Conservation (phyloP, 2,113 vertebrate species). For the Dryoscopus gambensis region DNA sequence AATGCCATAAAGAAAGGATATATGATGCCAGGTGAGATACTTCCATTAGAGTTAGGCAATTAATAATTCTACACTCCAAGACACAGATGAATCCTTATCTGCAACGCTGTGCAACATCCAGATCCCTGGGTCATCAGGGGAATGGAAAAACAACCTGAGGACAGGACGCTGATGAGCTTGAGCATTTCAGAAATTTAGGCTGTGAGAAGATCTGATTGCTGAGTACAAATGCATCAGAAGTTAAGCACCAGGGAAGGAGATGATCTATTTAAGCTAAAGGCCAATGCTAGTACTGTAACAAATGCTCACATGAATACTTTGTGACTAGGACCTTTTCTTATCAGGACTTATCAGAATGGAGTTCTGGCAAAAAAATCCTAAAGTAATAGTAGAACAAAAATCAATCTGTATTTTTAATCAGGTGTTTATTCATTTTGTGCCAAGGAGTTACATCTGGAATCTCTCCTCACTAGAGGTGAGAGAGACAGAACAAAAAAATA, state of each 20-base stretch:
- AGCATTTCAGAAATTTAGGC: background rate
- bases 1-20: background rate
- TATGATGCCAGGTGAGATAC: background rate
- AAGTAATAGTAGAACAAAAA: background rate
- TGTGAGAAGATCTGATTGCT: background rate
- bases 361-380: background rate
- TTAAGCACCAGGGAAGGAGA: background rate
- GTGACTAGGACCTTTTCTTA: background rate
- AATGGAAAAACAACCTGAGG: background rate
- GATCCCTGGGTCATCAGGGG: background rate
- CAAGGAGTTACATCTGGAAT: background rate
- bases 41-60: background rate
- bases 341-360: background rate
- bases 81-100: background rate
- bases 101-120: background rate
- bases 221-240: background rate
- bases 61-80: background rate
- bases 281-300: background rate
- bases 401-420: background rate
- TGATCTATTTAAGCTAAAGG: background rate
- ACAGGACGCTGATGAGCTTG: background rate
- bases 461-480: background rate
- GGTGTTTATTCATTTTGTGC: background rate
- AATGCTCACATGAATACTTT: background rate
- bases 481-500: background rate